These are phyloP conservation scores for Cataglyphis rosenhaueri DNA, from an alignment of 2,888 invertebrate genomes.

Conservation along the genomic window DNA sequence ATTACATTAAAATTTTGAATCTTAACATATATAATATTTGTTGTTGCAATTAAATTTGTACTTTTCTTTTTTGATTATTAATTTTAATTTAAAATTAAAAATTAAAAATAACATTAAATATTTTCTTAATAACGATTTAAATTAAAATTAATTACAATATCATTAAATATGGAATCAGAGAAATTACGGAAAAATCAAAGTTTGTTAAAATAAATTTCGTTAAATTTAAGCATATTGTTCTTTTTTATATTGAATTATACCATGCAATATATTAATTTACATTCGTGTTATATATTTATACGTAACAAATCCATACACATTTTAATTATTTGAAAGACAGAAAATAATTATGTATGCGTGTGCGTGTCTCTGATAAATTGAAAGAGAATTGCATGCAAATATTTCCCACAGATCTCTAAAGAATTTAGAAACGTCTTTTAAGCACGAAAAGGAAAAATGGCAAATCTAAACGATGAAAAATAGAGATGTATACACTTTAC, in stretches of 20 bases:
- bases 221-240: not conserved
- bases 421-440: not conserved
- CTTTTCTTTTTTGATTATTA: too few species aligned
- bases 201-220: not conserved
- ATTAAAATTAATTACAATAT: not conserved
- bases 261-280: not conserved
- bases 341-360: not conserved
- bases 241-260: not conserved
- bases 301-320: not conserved
- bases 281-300: not conserved
- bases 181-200: not conserved
- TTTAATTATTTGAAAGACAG: not conserved
- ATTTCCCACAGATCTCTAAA: not conserved
- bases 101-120: not conserved
- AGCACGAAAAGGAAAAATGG: not conserved
- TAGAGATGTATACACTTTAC: not conserved
- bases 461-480: slow-evolving; percentile 15
- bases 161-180: not conserved
- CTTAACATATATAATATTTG: too few species aligned
- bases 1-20: too few species aligned
- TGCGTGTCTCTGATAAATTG: not conserved
- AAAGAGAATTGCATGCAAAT: not conserved
- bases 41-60: too few species aligned
- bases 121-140: slow-evolving; percentile 3
- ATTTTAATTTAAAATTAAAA: too few species aligned